phyloP scores from a whole-genome alignment of 2,113 vertebrate genomes.

The Atractosteus spatula region DNA sequence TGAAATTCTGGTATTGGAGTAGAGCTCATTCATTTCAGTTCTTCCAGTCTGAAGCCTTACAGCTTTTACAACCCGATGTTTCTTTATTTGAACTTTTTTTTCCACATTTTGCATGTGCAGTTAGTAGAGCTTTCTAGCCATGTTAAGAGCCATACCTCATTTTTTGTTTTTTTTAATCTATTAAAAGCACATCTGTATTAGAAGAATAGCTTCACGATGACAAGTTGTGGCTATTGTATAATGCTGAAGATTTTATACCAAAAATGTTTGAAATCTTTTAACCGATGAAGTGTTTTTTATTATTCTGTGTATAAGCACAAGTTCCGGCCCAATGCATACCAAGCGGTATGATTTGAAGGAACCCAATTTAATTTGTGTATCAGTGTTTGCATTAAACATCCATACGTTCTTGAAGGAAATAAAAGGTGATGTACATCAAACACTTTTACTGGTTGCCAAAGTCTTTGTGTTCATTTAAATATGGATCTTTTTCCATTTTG shows the following conservation, averaged over 20 bases:
- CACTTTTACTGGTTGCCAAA: slow-evolving; percentile 42
- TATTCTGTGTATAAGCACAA: slow-evolving; percentile 45
- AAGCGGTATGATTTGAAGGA: slow-evolving; percentile 26
- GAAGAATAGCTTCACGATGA: slow-evolving; percentile 49
- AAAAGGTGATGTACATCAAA: slow-evolving; percentile 58
- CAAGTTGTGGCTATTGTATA: slow-evolving; percentile 56
- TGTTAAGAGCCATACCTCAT: slow-evolving; percentile 50
- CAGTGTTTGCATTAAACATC: slow-evolving; percentile 39
- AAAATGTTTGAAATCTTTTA: no score
- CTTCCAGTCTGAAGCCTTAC: no score
- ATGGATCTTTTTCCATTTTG: not conserved
- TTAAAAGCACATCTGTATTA: slow-evolving; percentile 46
- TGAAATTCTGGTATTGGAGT: no score
- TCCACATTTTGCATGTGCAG: slow-evolving; percentile 52
- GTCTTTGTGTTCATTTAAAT: slow-evolving; percentile 47
- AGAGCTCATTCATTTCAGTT: no score
- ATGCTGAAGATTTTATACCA: slow-evolving; percentile 16
- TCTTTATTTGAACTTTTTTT: slow-evolving; percentile 33
- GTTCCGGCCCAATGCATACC: slow-evolving; percentile 30
- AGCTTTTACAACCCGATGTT: not conserved
- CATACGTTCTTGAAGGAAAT: slow-evolving; percentile 42
- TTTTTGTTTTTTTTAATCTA: slow-evolving; percentile 32
- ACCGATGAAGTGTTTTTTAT: slow-evolving; percentile 51
- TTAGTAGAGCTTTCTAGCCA: slow-evolving; percentile 39
- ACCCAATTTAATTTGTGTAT: slow-evolving; percentile 47